Evolutionary conservation across 2,888 invertebrate genomes (phyloP), one percentile per base, ranked within the genome.

Genomic region (Anoncus sp.): DNA sequence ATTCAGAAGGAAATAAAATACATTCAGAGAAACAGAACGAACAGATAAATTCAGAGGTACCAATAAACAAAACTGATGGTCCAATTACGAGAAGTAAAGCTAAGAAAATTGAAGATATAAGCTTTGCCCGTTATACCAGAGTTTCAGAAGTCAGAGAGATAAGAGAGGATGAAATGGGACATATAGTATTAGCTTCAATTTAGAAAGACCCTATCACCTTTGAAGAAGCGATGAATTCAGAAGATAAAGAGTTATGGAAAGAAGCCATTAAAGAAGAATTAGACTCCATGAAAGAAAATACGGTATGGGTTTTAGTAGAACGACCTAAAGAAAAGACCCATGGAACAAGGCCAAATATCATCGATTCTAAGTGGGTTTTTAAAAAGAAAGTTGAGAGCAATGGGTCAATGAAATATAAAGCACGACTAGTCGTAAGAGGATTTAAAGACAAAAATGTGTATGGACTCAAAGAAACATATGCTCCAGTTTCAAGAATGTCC

Each of bases 271-370:
- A 78, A 43, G 71, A 75, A 43, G 81, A 83, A 24, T 35, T 82
- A 20, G 60, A 78, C 5, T 84, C 84, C 3, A 75, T 80, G 80
- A 71, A 71, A 22, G 66, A 76, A 53, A 83, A 84, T 43, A 63
- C 66, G 5, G 80, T 82, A n/a, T 82, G 79, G 71, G 59, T n/a
- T n/a, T n/a, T 76, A 38, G 76, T 76, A 16, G 60, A 80, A 1
- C 38, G 60, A 75, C 77, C 80, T 0, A 72, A 38, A 76, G 63
- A 20, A 49, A 16, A 45, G 4, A 9, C 16, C 2, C 40, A 18
- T 38, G 67, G 74, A 3, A 62, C 59, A 20, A 77, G 31, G 12
- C 49, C 62, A 2, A 77, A 72, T 18, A 65, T 75, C 22, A 71
- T 62, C 9, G 62, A 71, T 2, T 80, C 75, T 1, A 67, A 53